phyloP scores from a whole-genome alignment of 2,797 vertebrate genomes.

The Muraenolepis orangiensis region DNA sequence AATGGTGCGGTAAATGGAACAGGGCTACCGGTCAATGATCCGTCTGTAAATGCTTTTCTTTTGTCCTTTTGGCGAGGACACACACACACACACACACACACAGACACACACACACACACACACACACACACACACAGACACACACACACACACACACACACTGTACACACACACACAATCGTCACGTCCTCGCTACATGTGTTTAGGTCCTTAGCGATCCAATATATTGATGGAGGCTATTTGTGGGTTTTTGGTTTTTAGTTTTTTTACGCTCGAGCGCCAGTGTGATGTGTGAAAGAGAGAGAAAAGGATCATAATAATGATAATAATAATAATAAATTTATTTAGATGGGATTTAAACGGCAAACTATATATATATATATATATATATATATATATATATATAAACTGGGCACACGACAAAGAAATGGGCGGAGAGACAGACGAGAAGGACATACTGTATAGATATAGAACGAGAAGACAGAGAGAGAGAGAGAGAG shows the following conservation, averaged over 20 bases:
- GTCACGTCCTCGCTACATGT: neutral
- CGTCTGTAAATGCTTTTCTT: conserved; percentile 31
- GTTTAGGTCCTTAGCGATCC: no score
- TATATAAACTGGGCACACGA: neutral
- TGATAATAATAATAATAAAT: no score
- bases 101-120: neutral
- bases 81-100: conserved; percentile 11
- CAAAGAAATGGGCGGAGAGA: neutral
- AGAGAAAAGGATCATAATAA: no score
- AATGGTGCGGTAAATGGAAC: conserved; percentile 59
- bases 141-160: neutral
- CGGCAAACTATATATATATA: no score
- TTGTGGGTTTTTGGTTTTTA: neutral
- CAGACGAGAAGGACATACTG: neutral
- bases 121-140: conserved; percentile 9
- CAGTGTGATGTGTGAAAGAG: neutral
- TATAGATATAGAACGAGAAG: no score
- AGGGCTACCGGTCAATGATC: conserved; percentile 46
- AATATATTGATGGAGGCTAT: neutral
- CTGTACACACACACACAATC: neutral
- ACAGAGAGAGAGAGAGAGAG: no score
- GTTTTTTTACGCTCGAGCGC: neutral
- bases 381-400: no score
- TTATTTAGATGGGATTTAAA: no score
- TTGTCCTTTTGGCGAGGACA: neutral